Evolutionary conservation across 2,113 vertebrate species (phyloP).

Genomic region (Nesoenas mayeri): DNA sequence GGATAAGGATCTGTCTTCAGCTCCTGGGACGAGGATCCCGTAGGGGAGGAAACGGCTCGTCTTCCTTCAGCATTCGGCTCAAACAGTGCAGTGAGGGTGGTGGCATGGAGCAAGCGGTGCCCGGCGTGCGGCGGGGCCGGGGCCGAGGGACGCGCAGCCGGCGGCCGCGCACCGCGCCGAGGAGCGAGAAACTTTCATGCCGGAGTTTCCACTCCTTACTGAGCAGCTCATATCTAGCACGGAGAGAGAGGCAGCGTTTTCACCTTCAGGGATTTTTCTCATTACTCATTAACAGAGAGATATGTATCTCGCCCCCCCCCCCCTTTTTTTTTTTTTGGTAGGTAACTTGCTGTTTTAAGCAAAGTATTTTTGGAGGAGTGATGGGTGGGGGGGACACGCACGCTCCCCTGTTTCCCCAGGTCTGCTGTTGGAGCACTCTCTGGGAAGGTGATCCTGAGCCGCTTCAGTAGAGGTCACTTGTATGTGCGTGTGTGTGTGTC

Average conservation of each 20-base stretch:
- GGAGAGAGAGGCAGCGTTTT: not conserved
- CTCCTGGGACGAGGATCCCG: not conserved
- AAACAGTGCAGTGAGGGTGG: not conserved
- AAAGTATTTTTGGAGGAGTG: not conserved
- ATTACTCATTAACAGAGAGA: slow-evolving; percentile 51
- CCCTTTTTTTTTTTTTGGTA: not conserved
- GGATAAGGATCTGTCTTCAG: not conserved
- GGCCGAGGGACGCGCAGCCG: not conserved
- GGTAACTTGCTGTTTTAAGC: slow-evolving; percentile 30
- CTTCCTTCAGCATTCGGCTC: not conserved
- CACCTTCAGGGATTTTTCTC: slow-evolving; percentile 54
- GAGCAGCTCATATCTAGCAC: not conserved
- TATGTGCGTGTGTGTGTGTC: slow-evolving; percentile 45
- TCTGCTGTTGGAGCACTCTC: slow-evolving; percentile 11
- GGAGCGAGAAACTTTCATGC: slow-evolving; percentile 14
- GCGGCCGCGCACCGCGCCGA: not conserved
- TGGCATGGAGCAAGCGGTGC: not conserved
- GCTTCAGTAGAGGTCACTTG: slow-evolving; percentile 66
- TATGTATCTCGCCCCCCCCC: not conserved
- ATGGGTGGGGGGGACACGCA: too few species aligned
- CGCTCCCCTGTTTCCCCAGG: not conserved
- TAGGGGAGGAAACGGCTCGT: not conserved
- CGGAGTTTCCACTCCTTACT: not conserved
- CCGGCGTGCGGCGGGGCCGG: not conserved
- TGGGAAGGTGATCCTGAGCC: slow-evolving; percentile 41